phyloP scores from a whole-genome alignment of 2,113 vertebrate genomes.

The Labrus mixtus region DNA sequence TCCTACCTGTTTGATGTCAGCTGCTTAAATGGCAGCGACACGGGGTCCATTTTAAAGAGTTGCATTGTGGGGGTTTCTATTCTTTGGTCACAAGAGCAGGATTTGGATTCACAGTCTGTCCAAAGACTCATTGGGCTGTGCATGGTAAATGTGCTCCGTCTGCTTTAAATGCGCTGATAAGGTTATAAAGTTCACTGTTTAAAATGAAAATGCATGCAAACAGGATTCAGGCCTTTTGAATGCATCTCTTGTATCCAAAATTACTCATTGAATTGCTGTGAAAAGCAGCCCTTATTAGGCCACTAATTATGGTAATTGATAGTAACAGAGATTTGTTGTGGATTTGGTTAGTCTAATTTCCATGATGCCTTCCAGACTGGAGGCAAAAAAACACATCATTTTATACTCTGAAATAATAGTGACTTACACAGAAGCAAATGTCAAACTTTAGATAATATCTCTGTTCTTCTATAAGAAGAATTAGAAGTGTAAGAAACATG shows the following conservation, averaged over 20 bases:
- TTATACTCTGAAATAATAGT: conserved; percentile 26
- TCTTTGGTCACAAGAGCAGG: background rate
- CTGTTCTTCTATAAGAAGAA: background rate
- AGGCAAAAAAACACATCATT: conserved; percentile 16
- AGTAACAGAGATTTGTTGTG: conserved; percentile 46
- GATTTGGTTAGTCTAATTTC: conserved; percentile 40
- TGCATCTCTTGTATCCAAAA: conserved; percentile 17
- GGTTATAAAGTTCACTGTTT: conserved; percentile 24
- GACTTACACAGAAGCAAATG: conserved; percentile 16
- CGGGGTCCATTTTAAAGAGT: conserved; percentile 2
- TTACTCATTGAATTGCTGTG: conserved; percentile 10
- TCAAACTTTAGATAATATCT: background rate
- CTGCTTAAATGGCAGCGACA: conserved; percentile 15
- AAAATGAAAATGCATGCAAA: conserved; percentile 35
- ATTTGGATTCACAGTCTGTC: conserved; percentile 11
- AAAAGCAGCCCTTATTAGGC: conserved; percentile 41
- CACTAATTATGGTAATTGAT: conserved; percentile 61
- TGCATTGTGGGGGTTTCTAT: background rate
- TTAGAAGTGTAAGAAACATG: too few species aligned
- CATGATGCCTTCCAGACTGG: conserved; percentile 24
- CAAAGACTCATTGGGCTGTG: conserved; percentile 6
- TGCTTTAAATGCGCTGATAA: conserved; percentile 19
- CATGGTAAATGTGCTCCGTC: conserved; percentile 19
- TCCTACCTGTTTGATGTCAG: conserved; percentile 16
- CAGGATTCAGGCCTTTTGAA: conserved; percentile 24